phyloP scores from a whole-genome alignment of 2,797 vertebrate genomes.

The Halcyon chelicuti region DNA sequence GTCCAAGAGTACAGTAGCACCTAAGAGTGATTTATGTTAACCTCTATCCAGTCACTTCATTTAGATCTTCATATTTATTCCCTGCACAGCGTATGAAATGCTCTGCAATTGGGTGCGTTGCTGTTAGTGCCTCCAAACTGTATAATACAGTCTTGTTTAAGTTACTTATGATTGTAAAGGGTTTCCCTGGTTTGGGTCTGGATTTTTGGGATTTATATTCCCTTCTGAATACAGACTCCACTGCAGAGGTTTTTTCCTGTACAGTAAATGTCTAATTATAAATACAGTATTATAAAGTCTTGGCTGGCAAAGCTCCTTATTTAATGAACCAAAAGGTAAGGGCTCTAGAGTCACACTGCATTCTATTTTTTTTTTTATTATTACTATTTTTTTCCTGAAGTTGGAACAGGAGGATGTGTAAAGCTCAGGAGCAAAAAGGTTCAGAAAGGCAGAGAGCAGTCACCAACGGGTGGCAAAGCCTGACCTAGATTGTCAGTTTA shows the following conservation, averaged over 20 bases:
- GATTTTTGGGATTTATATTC: background rate
- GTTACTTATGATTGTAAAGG: background rate
- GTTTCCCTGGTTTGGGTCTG: background rate
- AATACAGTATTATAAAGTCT: background rate
- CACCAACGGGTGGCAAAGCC: background rate
- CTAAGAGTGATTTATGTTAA: background rate
- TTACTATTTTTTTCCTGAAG: background rate
- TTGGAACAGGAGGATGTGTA: background rate
- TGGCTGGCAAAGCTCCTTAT: background rate
- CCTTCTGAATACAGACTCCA: background rate
- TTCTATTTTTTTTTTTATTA: background rate
- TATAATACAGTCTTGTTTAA: background rate
- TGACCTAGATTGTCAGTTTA: slow-evolving; percentile 11
- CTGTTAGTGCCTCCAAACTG: background rate
- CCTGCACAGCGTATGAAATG: background rate
- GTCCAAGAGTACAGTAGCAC: background rate
- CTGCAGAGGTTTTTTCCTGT: background rate
- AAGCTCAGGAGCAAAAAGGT: background rate
- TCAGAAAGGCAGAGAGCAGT: background rate
- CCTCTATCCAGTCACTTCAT: background rate
- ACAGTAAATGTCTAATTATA: background rate
- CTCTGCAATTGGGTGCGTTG: background rate
- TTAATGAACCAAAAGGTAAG: background rate
- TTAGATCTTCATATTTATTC: background rate
- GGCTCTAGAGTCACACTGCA: background rate